These are phyloP conservation scores for Drosophila robusta DNA, from an alignment of 2,888 invertebrate genomes.

Conservation along the genomic window DNA sequence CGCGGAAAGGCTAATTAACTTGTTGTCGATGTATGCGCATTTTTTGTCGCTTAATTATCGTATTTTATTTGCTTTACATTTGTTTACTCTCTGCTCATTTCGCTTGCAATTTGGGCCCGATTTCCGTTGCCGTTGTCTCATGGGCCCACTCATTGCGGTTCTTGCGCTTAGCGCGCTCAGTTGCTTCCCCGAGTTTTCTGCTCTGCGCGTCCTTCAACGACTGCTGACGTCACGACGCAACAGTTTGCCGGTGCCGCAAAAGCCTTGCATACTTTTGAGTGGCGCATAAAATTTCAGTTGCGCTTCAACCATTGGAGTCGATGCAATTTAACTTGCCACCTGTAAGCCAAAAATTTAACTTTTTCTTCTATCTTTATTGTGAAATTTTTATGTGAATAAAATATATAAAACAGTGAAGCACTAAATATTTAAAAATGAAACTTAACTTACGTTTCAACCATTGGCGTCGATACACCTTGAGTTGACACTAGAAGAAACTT, in stretches of 20 bases:
- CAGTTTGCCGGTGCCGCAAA: conserved; percentile 6
- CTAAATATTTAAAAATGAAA: too few species aligned
- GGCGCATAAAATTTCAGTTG: background rate
- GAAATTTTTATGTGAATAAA: too few species aligned
- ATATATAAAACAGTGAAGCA: too few species aligned
- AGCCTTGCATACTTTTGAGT: conserved; percentile 36
- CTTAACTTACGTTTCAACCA: too few species aligned
- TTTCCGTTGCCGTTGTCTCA: conserved; percentile 21
- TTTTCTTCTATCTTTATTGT: background rate
- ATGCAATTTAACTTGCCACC: background rate
- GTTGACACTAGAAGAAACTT: too few species aligned
- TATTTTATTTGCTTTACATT: conserved; percentile 19
- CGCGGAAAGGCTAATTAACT: conserved; percentile 40
- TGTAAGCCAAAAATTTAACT: background rate
- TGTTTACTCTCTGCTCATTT: conserved; percentile 18
- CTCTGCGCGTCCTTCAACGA: background rate
- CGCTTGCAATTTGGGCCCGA: conserved; percentile 12
- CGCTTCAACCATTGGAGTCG: background rate
- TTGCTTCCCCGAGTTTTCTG: background rate
- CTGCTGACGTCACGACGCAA: conserved; percentile 11
- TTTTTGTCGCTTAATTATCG: conserved; percentile 36
- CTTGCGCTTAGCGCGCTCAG: conserved; percentile 25
- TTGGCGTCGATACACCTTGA: too few species aligned
- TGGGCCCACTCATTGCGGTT: conserved; percentile 8
- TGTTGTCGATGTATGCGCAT: conserved; percentile 3